A percentile compares a stretch with the other conserved stretches of the same genome.
Conservation (phyloP, 2,797 vertebrate genomes). For the Esox lucius region DNA sequence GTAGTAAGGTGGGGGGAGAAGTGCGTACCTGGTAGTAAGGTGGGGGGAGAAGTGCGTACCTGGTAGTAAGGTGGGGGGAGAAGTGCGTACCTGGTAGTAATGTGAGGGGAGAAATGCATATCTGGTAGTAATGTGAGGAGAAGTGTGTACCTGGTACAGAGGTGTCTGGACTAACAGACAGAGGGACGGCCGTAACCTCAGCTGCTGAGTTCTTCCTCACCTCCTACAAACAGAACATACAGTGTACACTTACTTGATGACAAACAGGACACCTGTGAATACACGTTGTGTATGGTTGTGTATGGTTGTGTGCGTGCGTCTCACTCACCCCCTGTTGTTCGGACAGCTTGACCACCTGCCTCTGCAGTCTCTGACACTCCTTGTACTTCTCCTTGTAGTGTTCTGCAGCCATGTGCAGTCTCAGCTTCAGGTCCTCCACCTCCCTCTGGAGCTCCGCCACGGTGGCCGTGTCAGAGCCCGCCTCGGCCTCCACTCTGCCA, state of each 20-base stretch:
- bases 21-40: constrained; percentile 82
- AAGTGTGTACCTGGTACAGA: constrained; percentile 82
- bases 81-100: background rate
- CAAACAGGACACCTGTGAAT: background rate
- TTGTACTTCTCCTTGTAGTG: constrained; percentile 99
- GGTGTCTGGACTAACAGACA: constrained; percentile 73
- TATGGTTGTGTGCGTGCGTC: background rate
- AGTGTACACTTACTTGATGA: no score
- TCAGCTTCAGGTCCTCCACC: constrained; percentile 95
- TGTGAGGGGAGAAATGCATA: constrained; percentile 5
- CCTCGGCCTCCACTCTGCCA: constrained; percentile 38
- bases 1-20: constrained; percentile 12
- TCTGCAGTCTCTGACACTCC: constrained; percentile 96
- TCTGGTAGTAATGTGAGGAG: background rate
- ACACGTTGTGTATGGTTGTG: background rate
- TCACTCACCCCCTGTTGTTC: constrained; percentile 87
- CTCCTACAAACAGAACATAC: constrained; percentile 54
- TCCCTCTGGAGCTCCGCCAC: constrained; percentile 92
- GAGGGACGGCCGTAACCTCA: constrained; percentile 75
- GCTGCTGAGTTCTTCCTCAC: constrained; percentile 74
- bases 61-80: constrained; percentile 9
- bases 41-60: constrained; percentile 12
- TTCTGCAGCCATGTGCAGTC: constrained; percentile 97
- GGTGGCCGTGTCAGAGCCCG: constrained; percentile 57
- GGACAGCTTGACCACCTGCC: constrained; percentile 87